Base-by-base conservation (phyloP, 2,888 invertebrate species). In the Acanthosoma haemorrhoidale region DNA sequence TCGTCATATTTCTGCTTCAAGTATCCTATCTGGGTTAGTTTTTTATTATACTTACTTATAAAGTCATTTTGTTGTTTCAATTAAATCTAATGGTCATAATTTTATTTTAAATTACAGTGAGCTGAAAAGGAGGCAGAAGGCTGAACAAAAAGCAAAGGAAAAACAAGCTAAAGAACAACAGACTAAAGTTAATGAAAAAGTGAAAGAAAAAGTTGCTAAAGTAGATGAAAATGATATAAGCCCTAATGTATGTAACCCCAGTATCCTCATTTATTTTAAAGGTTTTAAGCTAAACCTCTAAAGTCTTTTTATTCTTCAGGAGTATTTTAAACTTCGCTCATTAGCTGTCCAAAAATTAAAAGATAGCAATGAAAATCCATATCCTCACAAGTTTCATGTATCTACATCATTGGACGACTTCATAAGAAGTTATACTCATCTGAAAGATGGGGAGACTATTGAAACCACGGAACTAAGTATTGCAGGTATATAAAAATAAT, bases 301-400 rank as follows among this genome's bases (percentile, higher is more conserved):
- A 60, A 60, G 4, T 39, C 13, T 43, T 11, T n/a, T 29, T 69
- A 73, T 74, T 75, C 77, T 78, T 5, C 75, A 84, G 82, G 86
- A 98, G 82, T 99, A 95, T 80, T 94, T 91, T 78, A 92, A 94
- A 78, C 81, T 96, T 69, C 86, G 99, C 70, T 86, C 88, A 2
- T 84, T 88, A 73, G 89, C 92, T 51, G 84, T 99, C 18, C 86
- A 88, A n/a, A 87, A 91, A 70, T 83, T 94, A 43, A 96, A 97
- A 81, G 82, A 83, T 38, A 80, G 82, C 16, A 86, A 87, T 13
- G 84, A 88, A 8, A 88, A 92, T 78, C 98, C 98, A 0, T 99
- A 98, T 80, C 98, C 98, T 13, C 98, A 99, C 80, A 99, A 99
- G 82, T 99, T 95, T 79, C 86, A 92, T 80, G 98, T 99, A 0